Evolutionary conservation across 2,113 vertebrate species (phyloP).

Genomic region (Salminus brasiliensis): DNA sequence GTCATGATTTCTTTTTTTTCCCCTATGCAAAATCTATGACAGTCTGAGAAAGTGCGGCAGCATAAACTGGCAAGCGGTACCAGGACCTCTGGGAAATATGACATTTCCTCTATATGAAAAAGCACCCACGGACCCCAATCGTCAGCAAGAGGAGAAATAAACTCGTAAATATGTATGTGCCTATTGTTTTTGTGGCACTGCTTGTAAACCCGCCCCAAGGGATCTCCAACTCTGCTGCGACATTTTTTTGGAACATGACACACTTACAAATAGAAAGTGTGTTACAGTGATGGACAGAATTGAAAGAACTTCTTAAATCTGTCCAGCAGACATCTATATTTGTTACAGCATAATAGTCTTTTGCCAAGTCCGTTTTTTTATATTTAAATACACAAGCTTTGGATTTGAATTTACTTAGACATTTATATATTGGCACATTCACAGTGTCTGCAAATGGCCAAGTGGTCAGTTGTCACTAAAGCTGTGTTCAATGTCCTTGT

Average conservation of each 20-base stretch:
- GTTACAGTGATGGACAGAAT: background rate
- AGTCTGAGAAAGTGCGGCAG: background rate
- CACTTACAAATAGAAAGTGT: background rate
- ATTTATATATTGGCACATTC: background rate
- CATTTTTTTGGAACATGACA: constrained; percentile 27
- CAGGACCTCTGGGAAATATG: constrained; percentile 36
- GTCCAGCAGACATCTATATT: background rate
- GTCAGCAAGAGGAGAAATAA: constrained; percentile 20
- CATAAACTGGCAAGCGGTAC: constrained; percentile 32
- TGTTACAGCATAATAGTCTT: background rate
- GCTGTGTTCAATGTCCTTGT: background rate
- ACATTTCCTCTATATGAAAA: constrained; percentile 41
- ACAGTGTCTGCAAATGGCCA: background rate
- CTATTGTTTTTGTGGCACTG: constrained; percentile 12
- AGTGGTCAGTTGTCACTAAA: background rate
- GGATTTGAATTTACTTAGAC: background rate
- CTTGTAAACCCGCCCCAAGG: constrained; percentile 12
- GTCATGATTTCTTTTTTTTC: background rate
- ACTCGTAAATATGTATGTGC: constrained; percentile 32
- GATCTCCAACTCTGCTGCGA: constrained; percentile 16
- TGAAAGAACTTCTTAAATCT: background rate
- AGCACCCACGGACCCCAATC: constrained; percentile 26
- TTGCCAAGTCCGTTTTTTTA: background rate
- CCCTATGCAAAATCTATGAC: constrained; percentile 7
- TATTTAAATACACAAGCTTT: background rate